A percentile compares a stretch with the other conserved stretches of the same genome.
Conservation (phyloP, 35 echinoderm and acorn worm genomes). For the Chiridota heheva region DNA sequence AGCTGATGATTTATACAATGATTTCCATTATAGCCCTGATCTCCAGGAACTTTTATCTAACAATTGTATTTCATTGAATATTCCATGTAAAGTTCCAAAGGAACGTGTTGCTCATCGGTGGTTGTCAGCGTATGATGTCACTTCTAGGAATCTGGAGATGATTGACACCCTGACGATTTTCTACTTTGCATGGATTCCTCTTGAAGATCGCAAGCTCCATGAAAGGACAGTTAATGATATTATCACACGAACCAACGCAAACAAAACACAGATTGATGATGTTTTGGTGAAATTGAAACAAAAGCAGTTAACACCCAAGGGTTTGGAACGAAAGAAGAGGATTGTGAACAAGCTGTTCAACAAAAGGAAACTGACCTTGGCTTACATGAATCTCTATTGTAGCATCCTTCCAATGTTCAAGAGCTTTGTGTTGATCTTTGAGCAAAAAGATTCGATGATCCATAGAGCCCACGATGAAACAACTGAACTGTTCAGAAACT, state of each 20-base stretch:
- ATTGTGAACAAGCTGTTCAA: slow-evolving; percentile 44
- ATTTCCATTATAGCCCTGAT: slow-evolving; percentile 33
- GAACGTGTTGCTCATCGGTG: slow-evolving; percentile 53
- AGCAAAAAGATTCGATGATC: slow-evolving; percentile 46
- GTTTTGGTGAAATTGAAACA: slow-evolving; percentile 41
- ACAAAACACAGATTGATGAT: slow-evolving; percentile 4
- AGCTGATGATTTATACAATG: slow-evolving; percentile 51
- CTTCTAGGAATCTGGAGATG: slow-evolving; percentile 50
- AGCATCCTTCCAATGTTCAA: slow-evolving; percentile 61
- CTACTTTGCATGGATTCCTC: slow-evolving; percentile 53
- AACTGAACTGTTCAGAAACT: slow-evolving; percentile 52
- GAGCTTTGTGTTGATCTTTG: slow-evolving; percentile 51
- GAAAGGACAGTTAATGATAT: slow-evolving; percentile 39
- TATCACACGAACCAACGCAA: slow-evolving; percentile 7
- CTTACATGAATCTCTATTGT: slow-evolving; percentile 55
- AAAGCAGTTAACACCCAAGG: slow-evolving; percentile 38
- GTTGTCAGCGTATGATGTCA: slow-evolving; percentile 64
- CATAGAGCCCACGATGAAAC: slow-evolving; percentile 52
- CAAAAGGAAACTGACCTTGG: slow-evolving; percentile 19
- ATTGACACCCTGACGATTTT: slow-evolving; percentile 52
- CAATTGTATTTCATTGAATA: slow-evolving; percentile 27
- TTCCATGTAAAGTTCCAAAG: slow-evolving; percentile 44
- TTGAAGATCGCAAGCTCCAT: slow-evolving; percentile 28
- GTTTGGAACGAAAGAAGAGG: slow-evolving; percentile 37
- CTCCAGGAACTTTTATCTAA: slow-evolving; percentile 37